Base-by-base conservation (phyloP, 2,888 invertebrate genomes). In the Ormyrus thymus region DNA sequence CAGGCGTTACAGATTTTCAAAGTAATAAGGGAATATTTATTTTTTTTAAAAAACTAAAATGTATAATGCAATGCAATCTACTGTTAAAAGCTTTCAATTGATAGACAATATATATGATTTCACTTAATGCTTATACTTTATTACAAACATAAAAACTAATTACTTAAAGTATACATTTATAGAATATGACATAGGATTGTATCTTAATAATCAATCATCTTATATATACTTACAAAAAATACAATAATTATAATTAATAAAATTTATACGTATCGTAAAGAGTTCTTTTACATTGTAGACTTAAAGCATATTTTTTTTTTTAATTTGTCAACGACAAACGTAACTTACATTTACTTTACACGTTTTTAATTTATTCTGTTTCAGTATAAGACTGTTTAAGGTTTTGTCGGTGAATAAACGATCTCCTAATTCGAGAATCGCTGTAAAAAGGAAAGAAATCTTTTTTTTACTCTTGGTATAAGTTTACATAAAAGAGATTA, bases 111-210 rank as follows among this genome's bases (percentile, higher is more conserved):
- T 10, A 43, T 53, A 4, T 56, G 7, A 0, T 62, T 68, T 72
- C n/a, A 56, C 61, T 59, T 71, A 66, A 53, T 55, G 66, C 66
- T 75, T 70, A 68, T 76, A 29, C 29, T 68, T 79, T 71, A 79
- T 79, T 75, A 75, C 70, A 75, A 76, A 68, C 68, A 66, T 79
- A 79, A 76, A 79, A 76, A 76, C 62, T 71, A 79, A 59, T 70
- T 9, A 29, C 51, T 45, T 58, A 15, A 68, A 15, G 29, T 59
- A 11, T 69, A 69, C 51, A 69, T 65, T 58, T 43, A 64, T 58
- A 10, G 15, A 62, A 62, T 68, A 62, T 13, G 53, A 29, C 53
- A 46, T 61, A 56, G 4, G 13, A 68, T 9, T 74, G 55, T 45
- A 56, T 65, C 66, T 66, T 53, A 66, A n/a, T 43, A 0, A 50